Conservation (phyloP, 2,888 invertebrate species). For the Epistrophella euchroma region DNA sequence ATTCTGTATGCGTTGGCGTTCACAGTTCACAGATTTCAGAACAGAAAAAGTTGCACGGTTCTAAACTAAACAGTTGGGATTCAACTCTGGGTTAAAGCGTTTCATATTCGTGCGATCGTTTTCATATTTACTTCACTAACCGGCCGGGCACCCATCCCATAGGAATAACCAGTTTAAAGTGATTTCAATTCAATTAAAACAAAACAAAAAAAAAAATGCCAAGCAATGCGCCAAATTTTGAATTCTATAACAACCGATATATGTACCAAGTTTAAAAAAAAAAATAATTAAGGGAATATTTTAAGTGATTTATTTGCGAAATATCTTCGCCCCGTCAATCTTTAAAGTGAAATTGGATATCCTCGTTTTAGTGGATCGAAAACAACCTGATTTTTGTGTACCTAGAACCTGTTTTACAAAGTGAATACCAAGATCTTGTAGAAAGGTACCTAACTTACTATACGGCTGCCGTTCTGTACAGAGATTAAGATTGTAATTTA, state of each 20-base stretch:
- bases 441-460: slow-evolving; percentile 16
- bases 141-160: slow-evolving; percentile 18
- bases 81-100: slow-evolving; percentile 42
- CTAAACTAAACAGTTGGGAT: slow-evolving; percentile 52
- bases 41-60: slow-evolving; percentile 52
- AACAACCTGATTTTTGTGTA: slow-evolving; percentile 1
- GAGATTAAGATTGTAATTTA: slow-evolving; percentile 24
- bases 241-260: not conserved
- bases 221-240: slow-evolving; percentile 40
- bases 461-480: slow-evolving; percentile 24
- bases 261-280: not conserved
- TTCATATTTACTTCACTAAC: slow-evolving; percentile 5
- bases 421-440: slow-evolving; percentile 36
- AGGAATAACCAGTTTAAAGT: slow-evolving; percentile 44
- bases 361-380: slow-evolving; percentile 26
- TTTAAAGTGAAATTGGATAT: slow-evolving; percentile 45
- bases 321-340: not conserved
- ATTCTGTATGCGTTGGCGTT: slow-evolving; percentile 53
- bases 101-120: slow-evolving; percentile 23
- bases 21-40: slow-evolving; percentile 14
- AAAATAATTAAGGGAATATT: not conserved
- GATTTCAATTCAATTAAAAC: slow-evolving; percentile 24
- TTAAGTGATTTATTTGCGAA: slow-evolving; percentile 8
- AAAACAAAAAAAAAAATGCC: slow-evolving; percentile 4
- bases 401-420: slow-evolving; percentile 61